These are phyloP conservation scores for Noctua janthina DNA, from an alignment of 2,888 invertebrate genomes.

Conservation along the genomic window DNA sequence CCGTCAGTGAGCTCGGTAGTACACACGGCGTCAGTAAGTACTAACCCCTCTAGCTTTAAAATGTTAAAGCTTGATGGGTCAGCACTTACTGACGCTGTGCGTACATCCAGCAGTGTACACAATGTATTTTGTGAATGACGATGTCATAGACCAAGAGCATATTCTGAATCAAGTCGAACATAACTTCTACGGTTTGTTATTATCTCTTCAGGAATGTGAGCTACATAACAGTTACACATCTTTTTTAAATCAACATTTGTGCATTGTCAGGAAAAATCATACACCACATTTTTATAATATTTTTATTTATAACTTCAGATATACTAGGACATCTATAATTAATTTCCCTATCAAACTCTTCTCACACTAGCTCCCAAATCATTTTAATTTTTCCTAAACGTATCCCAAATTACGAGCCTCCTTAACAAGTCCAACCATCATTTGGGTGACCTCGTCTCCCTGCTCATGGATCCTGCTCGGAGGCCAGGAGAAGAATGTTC, in stretches of 20 bases:
- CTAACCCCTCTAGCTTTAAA: too few relatives aligned
- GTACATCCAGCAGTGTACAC: neutral
- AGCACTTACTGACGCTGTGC: too few relatives aligned
- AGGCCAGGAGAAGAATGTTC: slow-evolving; percentile 92
- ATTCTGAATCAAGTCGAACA: neutral
- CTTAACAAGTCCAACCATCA: slow-evolving; percentile 88
- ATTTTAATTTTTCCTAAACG: slow-evolving; percentile 64
- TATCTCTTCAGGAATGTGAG: neutral
- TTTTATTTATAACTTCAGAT: neutral
- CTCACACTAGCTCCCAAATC: neutral
- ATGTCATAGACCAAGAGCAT: neutral
- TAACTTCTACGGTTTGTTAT: neutral
- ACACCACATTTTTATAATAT: rapidly evolving
- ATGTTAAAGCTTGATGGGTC: too few relatives aligned
- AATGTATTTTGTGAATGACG: neutral
- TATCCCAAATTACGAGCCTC: slow-evolving; percentile 87
- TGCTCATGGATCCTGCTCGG: slow-evolving; percentile 91
- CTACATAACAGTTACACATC: neutral
- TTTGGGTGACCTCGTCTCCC: slow-evolving; percentile 92
- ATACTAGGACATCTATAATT: neutral
- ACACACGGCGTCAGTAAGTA: too few relatives aligned
- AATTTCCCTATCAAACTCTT: neutral
- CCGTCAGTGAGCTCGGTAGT: neutral
- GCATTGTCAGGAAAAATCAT: neutral
- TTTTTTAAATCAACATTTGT: neutral